Evolutionary conservation across 1,140 invertebrate species (phyloP).

Genomic region (Meloidogyne chitwoodi): DNA sequence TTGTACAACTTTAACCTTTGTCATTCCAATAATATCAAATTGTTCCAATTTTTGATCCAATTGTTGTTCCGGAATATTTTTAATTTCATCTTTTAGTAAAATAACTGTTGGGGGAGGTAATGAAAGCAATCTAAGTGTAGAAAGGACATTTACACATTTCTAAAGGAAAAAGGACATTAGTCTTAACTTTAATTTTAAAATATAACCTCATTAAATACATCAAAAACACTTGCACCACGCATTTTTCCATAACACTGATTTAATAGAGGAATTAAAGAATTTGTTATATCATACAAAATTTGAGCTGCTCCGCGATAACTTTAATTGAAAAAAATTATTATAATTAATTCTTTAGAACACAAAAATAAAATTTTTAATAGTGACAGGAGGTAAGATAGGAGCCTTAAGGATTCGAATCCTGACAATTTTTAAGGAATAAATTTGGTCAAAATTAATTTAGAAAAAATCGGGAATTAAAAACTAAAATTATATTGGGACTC

Average conservation of each 20-base stretch:
- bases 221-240: conserved; percentile 25
- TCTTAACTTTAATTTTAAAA: no score
- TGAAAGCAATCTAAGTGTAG: conserved; percentile 31
- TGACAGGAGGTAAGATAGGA: no score
- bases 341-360: no score
- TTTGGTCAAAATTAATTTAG: no score
- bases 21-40: conserved; percentile 32
- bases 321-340: background rate
- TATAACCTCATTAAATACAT: conserved; percentile 25
- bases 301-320: conserved; percentile 41
- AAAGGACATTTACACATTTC: conserved; percentile 39
- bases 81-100: conserved; percentile 37
- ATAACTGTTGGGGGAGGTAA: conserved; percentile 40
- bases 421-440: no score
- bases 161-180: conserved; percentile 11
- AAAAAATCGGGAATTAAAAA: no score
- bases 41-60: conserved; percentile 36
- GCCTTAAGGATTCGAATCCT: no score
- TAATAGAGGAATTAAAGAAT: conserved; percentile 36
- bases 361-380: no score
- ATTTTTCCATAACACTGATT: conserved; percentile 20
- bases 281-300: conserved; percentile 36
- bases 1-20: conserved; percentile 19
- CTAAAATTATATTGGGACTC: no score
- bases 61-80: conserved; percentile 40